phyloP scores from a whole-genome alignment of 1,140 invertebrate species.

The Trachelipus rathkii region DNA sequence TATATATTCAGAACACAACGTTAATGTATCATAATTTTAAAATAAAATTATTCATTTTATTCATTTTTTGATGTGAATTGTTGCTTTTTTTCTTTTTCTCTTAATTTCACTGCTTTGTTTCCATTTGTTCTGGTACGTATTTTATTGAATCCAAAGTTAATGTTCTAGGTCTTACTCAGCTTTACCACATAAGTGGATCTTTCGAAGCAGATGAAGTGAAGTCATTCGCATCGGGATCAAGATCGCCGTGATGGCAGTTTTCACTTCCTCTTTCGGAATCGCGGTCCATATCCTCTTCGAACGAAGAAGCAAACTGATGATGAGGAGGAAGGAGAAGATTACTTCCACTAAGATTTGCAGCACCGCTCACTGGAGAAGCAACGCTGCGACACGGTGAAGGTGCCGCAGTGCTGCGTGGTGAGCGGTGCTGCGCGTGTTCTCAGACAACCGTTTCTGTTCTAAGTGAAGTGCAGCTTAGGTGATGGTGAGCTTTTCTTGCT shows the following conservation, averaged over 20 bases:
- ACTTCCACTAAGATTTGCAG: slow-evolving; percentile 1
- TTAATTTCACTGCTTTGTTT: too few relatives aligned
- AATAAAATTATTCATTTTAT: too few relatives aligned
- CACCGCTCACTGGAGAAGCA: not conserved
- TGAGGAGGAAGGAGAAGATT: not conserved
- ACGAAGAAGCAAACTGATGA: not conserved
- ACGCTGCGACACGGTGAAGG: not conserved
- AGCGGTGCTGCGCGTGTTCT: slow-evolving; percentile 44
- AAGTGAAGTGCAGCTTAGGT: slow-evolving; percentile 44
- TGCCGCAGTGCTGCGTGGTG: slow-evolving; percentile 25
- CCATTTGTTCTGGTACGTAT: too few relatives aligned
- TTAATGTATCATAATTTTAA: too few relatives aligned
- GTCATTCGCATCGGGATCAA: not conserved
- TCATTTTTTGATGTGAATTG: too few relatives aligned
- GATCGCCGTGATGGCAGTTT: not conserved
- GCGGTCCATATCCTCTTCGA: not conserved
- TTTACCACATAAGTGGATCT: not conserved
- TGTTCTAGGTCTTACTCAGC: too few relatives aligned
- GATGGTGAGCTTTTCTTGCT: slow-evolving; percentile 39
- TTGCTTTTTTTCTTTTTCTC: too few relatives aligned
- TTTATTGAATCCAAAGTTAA: too few relatives aligned
- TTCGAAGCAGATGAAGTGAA: not conserved
- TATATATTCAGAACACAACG: too few relatives aligned
- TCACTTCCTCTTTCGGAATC: not conserved
- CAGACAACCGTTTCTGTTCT: slow-evolving; percentile 43